These are phyloP conservation scores for Ceratina calcarata DNA, from an alignment of 1,140 invertebrate genomes.

Conservation along the genomic window DNA sequence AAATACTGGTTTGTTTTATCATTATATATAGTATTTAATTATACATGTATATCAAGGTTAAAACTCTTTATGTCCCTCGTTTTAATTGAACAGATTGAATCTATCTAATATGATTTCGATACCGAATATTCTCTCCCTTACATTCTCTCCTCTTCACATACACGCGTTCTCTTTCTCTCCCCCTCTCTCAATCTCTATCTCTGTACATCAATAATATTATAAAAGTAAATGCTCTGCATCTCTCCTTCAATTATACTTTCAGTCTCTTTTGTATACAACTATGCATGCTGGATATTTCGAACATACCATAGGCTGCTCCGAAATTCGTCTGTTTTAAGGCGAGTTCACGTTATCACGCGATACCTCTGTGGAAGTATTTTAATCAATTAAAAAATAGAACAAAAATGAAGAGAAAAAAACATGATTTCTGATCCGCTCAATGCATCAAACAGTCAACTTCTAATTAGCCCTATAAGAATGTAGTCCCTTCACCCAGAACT, in stretches of 20 bases:
- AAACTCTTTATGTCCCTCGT: conserved; percentile 38
- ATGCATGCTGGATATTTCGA: conserved; percentile 70
- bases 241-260: conserved; percentile 67
- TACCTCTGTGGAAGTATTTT: conserved; percentile 73
- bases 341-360: conserved; percentile 70
- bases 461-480: conserved; percentile 71
- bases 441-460: conserved; percentile 59
- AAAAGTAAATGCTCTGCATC: conserved; percentile 68
- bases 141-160: conserved; percentile 28
- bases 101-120: conserved; percentile 54
- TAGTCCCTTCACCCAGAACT: conserved; percentile 78
- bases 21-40: conserved; percentile 34
- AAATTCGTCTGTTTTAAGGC: conserved; percentile 72
- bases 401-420: background rate
- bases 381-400: conserved; percentile 59
- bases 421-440: conserved; percentile 18
- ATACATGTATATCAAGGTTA: conserved; percentile 50
- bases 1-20: conserved; percentile 75
- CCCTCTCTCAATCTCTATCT: conserved; percentile 37
- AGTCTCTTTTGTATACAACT: conserved; percentile 71
- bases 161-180: conserved; percentile 44
- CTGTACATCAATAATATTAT: conserved; percentile 61
- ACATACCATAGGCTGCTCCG: conserved; percentile 71
- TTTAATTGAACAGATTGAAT: conserved; percentile 42
- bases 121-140: conserved; percentile 46